phyloP scores from a whole-genome alignment of 2,113 vertebrate species.

The Apistogramma diplotaenia region DNA sequence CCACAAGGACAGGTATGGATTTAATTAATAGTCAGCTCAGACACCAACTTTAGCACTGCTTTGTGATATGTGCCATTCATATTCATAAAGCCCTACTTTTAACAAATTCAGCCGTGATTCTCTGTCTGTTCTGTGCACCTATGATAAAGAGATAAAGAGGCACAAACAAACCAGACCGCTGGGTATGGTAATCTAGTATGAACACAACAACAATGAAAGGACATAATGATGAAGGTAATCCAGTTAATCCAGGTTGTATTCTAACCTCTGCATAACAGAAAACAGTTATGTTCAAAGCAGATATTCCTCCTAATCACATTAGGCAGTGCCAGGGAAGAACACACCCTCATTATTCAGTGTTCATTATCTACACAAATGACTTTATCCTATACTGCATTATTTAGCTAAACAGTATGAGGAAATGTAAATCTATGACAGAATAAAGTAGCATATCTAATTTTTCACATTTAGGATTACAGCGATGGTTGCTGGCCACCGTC shows the following conservation, averaged over 20 bases:
- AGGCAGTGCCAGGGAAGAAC: not conserved
- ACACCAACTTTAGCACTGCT: conserved; percentile 13
- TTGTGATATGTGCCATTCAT: conserved; percentile 23
- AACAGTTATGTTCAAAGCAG: not conserved
- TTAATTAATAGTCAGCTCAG: conserved; percentile 48
- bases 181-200: not conserved
- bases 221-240: not conserved
- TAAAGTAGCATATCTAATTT: not conserved
- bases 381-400: not conserved
- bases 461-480: not conserved
- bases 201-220: not conserved
- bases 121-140: not conserved
- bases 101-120: not conserved
- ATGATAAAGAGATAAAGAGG: not conserved
- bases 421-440: not conserved
- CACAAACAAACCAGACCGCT: not conserved
- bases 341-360: not conserved
- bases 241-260: not conserved
- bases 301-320: not conserved
- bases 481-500: not conserved
- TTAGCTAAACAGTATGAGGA: not conserved
- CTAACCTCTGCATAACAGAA: not conserved
- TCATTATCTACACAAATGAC: not conserved
- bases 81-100: conserved; percentile 30
- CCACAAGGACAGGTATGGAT: conserved; percentile 28